phyloP scores from a whole-genome alignment of 2,888 invertebrate genomes.

The Anarsia innoxiella region DNA sequence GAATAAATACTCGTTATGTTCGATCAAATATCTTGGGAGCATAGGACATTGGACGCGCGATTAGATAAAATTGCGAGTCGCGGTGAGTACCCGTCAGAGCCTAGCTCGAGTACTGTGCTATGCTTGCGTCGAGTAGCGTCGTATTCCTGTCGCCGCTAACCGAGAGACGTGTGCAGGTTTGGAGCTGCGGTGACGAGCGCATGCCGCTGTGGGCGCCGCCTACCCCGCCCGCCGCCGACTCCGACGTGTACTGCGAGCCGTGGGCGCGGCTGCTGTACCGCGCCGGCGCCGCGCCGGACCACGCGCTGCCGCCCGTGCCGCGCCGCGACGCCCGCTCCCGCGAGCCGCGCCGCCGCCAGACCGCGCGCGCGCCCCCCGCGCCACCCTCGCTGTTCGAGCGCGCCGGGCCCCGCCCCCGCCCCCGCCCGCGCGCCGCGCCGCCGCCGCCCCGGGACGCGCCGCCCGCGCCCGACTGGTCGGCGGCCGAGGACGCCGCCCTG shows the following conservation, averaged over 20 bases:
- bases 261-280: conserved; percentile 91
- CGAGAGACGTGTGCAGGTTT: conserved; percentile 85
- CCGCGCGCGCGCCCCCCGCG: conserved; percentile 83
- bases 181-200: conserved; percentile 82
- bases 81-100: neutral
- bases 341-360: conserved; percentile 72
- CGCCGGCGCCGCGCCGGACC: conserved; percentile 80
- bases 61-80: too few relatives aligned
- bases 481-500: conserved; percentile 92
- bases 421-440: conserved; percentile 78
- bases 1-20: too few relatives aligned
- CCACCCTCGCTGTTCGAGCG: conserved; percentile 83
- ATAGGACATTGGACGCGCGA: too few relatives aligned
- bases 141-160: too few relatives aligned
- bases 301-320: conserved; percentile 77
- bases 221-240: conserved; percentile 95
- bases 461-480: conserved; percentile 91
- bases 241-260: conserved; percentile 92
- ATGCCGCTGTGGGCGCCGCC: conserved; percentile 98
- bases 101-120: neutral
- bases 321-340: conserved; percentile 78
- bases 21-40: too few relatives aligned
- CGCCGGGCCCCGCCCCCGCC: conserved; percentile 81
- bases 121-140: neutral
- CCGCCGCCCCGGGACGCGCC: conserved; percentile 81